Conservation (phyloP, 2,888 invertebrate species). For the Morpho achilles region DNA sequence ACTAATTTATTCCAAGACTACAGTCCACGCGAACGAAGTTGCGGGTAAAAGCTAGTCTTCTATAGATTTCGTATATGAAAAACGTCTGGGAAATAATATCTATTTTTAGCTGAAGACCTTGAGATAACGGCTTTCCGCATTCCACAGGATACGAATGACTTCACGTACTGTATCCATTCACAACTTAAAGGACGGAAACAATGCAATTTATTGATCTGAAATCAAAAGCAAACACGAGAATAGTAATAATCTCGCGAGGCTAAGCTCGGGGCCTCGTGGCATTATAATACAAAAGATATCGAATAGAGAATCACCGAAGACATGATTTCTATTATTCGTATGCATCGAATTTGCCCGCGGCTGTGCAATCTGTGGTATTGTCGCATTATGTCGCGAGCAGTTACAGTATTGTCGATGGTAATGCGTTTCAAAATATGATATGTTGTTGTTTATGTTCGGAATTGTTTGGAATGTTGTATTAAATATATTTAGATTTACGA, state of each 20-base stretch:
- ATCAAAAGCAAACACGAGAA: constrained; percentile 13
- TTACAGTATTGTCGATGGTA: constrained; percentile 16
- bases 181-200: constrained; percentile 3
- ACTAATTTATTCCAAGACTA: too few species aligned
- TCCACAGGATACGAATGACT: too few species aligned
- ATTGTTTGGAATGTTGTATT: neutral
- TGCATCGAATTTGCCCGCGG: constrained; percentile 34
- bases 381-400: constrained; percentile 23
- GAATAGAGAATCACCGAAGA: constrained; percentile 51
- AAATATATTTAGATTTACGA: too few species aligned
- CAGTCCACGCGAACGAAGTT: too few species aligned
- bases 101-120: too few species aligned
- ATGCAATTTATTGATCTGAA: constrained; percentile 8
- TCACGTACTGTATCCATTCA: too few species aligned
- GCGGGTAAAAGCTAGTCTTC: too few species aligned
- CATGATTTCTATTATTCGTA: constrained; percentile 60
- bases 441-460: neutral
- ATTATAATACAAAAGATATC: constrained; percentile 59
- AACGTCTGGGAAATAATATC: too few species aligned
- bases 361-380: constrained; percentile 27
- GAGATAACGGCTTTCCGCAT: too few species aligned
- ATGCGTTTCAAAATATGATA: constrained; percentile 17
- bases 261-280: constrained; percentile 24
- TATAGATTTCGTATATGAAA: too few species aligned
- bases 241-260: constrained; percentile 9